Conservation (phyloP, 1,140 invertebrate species). For the Drosophila ambigua region DNA sequence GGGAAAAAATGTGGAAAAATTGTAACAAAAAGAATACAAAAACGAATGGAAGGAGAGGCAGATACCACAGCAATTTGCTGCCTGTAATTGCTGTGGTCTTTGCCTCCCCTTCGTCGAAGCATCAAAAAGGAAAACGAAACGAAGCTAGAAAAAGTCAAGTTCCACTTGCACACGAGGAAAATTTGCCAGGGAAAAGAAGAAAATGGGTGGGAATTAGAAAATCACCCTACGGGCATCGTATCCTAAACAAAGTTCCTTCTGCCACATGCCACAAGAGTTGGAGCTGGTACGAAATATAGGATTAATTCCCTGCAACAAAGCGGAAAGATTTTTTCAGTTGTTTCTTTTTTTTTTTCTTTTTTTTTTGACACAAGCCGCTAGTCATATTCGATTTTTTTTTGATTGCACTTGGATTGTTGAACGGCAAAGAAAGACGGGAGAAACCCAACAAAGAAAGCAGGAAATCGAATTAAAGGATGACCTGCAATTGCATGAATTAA, state of each 20-base stretch:
- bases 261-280: neutral
- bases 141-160: slow-evolving; percentile 1
- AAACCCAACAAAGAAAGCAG: slow-evolving; percentile 2
- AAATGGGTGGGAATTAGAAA: slow-evolving; percentile 21
- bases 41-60: neutral
- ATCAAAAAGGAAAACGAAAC: slow-evolving; percentile 1
- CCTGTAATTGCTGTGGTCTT: too few relatives aligned
- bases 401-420: slow-evolving; percentile 39
- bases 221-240: neutral
- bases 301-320: neutral
- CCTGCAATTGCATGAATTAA: too few relatives aligned
- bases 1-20: too few relatives aligned
- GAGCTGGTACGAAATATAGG: too few relatives aligned
- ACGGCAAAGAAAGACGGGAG: neutral
- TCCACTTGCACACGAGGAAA: slow-evolving; percentile 8
- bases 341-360: neutral
- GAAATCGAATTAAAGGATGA: too few relatives aligned
- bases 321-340: slow-evolving; percentile 1
- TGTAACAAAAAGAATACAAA: too few relatives aligned
- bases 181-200: slow-evolving; percentile 24
- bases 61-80: slow-evolving; percentile 33
- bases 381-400: slow-evolving; percentile 48
- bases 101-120: too few relatives aligned
- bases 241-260: neutral
- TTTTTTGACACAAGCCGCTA: slow-evolving; percentile 21